Base-by-base conservation (phyloP, 2,888 invertebrate species). In the Artemia sinica region DNA sequence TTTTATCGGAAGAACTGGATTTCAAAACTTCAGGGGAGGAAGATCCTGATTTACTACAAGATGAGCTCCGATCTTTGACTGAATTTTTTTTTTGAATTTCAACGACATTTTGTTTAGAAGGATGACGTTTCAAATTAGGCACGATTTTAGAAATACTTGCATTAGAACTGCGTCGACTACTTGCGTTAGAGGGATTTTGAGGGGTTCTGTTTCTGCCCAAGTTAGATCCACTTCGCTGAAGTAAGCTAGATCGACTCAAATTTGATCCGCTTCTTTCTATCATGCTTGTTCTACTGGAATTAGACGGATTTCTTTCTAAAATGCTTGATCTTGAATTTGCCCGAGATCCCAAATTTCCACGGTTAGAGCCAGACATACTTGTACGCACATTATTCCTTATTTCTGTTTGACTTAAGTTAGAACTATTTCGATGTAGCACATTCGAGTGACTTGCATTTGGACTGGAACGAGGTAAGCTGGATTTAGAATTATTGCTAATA, bases 141-240 rank as follows among this genome's bases (percentile, higher is more conserved):
- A 58, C 58, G 28, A 28, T 28, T 28, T 28, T 28, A 9, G 58
- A 58, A 58, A 58, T 58, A 14, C 14, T 18, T 14, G 58, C 58
- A 58, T 8, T 10, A n/a, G 58, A 58, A 18, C 58, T 58, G n/a
- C 58, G 58, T 14, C 58, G 58, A 18, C 58, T 58, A 4, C 28
- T 28, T 28, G 28, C 28, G 2, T 58, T 58, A n/a, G 58, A 14
- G 14, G 10, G 1, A 58, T 18, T 58, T 18, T 58, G 58, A n/a
- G 18, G 0, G 9, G 18, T n/a, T n/a, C 58, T 58, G 1, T n/a
- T 14, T 14, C 58, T n/a, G 58, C 58, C 18, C 58, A 18, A n/a
- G 58, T 58, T 58, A 58, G 58, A 58, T 58, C 58, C 58, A 58
- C 58, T 58, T 10, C 58, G 58, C 18, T 58, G 14, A n/a, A 58